Conservation (phyloP, 2,797 vertebrate species). For the Fringilla coelebs region DNA sequence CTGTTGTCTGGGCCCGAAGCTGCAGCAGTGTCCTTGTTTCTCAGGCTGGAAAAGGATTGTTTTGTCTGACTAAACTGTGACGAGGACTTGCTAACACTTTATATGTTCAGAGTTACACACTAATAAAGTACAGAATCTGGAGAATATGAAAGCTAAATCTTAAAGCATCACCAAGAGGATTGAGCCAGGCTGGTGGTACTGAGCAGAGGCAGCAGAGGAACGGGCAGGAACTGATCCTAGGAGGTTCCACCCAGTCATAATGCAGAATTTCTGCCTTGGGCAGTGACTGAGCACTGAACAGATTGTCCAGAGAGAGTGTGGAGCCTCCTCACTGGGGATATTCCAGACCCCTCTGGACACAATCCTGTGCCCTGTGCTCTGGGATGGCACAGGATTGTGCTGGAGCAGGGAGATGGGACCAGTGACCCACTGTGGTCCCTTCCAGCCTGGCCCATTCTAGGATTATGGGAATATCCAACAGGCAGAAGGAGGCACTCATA, state of each 20-base stretch:
- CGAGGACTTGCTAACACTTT: background rate
- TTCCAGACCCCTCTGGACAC: accelerated
- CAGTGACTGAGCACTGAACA: accelerated
- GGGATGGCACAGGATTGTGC: background rate
- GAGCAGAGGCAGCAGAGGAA: background rate
- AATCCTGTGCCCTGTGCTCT: background rate
- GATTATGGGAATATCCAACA: background rate
- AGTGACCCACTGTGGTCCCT: accelerated
- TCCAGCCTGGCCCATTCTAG: accelerated
- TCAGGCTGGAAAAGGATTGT: background rate
- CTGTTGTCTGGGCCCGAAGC: background rate
- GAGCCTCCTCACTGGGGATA: background rate
- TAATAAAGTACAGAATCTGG: background rate
- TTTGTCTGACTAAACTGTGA: background rate
- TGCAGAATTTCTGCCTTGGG: background rate
- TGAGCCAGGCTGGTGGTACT: background rate
- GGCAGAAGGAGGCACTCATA: background rate
- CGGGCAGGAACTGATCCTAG: accelerated
- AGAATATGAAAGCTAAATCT: background rate
- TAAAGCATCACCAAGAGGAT: background rate
- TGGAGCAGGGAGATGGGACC: background rate
- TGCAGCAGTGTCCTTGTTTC: background rate
- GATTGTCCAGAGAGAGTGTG: background rate
- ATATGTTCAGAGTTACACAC: background rate
- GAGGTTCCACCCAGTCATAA: background rate